phyloP scores from a whole-genome alignment of 1,140 invertebrate genomes.

The Stenopsyche tienmushanensis region DNA sequence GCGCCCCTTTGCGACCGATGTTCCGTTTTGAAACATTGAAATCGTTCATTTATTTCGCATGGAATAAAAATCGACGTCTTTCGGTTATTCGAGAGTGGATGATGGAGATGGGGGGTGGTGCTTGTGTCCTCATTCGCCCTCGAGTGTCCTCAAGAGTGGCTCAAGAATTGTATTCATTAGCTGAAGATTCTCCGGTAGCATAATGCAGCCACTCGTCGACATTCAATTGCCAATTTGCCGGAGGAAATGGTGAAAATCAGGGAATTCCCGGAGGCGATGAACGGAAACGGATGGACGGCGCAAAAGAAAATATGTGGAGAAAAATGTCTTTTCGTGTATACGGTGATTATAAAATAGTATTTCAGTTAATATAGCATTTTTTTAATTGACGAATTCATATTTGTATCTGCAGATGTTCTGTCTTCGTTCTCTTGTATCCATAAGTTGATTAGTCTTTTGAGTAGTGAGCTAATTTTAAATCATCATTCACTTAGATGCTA shows the following conservation, averaged over 20 bases:
- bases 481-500: too few species aligned
- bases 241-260: conserved; percentile 13
- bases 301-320: conserved; percentile 17
- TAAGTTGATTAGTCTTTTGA: too few species aligned
- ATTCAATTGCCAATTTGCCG: conserved; percentile 38
- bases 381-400: background rate
- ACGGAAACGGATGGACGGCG: conserved; percentile 12
- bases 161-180: conserved; percentile 36
- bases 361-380: background rate
- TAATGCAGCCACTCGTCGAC: conserved; percentile 32
- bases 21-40: too few species aligned
- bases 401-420: background rate
- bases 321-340: conserved; percentile 19
- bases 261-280: conserved; percentile 16
- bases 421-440: background rate
- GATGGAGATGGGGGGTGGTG: too few species aligned
- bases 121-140: too few species aligned
- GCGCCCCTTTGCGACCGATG: too few species aligned
- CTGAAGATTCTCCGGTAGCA: conserved; percentile 23
- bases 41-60: too few species aligned
- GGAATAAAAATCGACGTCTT: too few species aligned
- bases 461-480: too few species aligned
- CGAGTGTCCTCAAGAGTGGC: too few species aligned
- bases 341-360: background rate
- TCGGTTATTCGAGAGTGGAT: too few species aligned